A percentile compares a stretch with the other conserved stretches of the same genome.
Evolutionary conservation across 2,113 vertebrate genomes (phyloP).

Genomic region (human): GRCh38 chr2:134137501-134138000

Average conservation of each 20-base stretch:
- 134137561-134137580: slow-evolving; percentile 17
- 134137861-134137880: neutral
- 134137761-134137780: neutral
- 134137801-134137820: neutral
- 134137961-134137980: neutral
- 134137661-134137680: neutral
- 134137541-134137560: neutral
- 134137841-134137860: neutral
- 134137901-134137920: neutral
- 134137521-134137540: neutral
- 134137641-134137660: neutral
- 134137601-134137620: neutral
- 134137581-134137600: slow-evolving; percentile 22
- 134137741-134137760: neutral
- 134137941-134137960: neutral
- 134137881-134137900: neutral
- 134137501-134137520: neutral
- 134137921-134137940: neutral
- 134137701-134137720: neutral
- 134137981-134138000: neutral
- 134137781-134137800: neutral
- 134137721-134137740: neutral
- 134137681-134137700: neutral
- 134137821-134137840: neutral
- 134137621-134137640: neutral